phyloP scores from a whole-genome alignment of 2,113 vertebrate species.

The Guaruba guarouba region DNA sequence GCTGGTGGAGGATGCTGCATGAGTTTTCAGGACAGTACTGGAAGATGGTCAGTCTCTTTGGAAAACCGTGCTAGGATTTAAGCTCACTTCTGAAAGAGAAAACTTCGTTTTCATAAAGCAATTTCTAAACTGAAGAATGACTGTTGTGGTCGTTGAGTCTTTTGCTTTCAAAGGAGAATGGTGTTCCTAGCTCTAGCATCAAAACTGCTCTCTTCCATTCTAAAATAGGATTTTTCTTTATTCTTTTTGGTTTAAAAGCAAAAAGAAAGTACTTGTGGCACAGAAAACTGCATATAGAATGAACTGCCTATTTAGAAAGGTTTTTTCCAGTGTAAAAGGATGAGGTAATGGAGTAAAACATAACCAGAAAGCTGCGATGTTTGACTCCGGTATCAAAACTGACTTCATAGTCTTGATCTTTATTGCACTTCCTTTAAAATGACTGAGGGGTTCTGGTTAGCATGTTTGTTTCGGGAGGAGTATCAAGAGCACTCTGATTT shows the following conservation, averaged over 20 bases:
- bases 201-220: background rate
- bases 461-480: conserved; percentile 50
- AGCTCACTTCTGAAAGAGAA: background rate
- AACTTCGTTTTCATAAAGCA: background rate
- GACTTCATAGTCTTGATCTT: background rate
- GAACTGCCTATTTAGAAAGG: background rate
- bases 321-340: background rate
- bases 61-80: background rate
- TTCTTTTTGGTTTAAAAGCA: background rate
- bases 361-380: background rate
- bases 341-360: background rate
- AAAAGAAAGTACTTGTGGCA: background rate
- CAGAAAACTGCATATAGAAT: background rate
- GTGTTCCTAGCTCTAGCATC: background rate
- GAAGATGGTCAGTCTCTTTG: background rate
- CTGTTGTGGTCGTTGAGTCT: background rate
- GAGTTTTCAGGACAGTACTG: background rate
- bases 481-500: conserved; percentile 47
- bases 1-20: background rate
- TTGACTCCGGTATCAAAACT: background rate
- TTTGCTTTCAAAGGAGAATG: background rate
- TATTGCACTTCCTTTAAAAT: background rate
- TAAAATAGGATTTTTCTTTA: background rate
- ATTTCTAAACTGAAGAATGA: background rate
- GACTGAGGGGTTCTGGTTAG: background rate